Evolutionary conservation across 2,888 invertebrate species (phyloP).

Genomic region (Slavum lentiscoides): DNA sequence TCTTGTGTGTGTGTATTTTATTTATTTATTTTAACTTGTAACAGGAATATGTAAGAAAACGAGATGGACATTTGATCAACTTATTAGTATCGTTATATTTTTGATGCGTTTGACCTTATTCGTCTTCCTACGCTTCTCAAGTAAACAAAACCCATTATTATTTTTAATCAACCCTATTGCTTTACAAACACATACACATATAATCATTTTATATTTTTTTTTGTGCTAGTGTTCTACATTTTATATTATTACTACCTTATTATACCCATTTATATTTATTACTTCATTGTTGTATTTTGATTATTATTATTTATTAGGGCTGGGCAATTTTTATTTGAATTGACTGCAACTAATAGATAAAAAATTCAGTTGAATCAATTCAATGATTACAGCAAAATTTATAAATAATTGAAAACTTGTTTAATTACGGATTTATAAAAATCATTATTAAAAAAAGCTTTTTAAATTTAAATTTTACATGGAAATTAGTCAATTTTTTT

Average conservation of each 20-base stretch:
- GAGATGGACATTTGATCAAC: conserved; percentile 16
- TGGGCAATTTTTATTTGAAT: too few relatives aligned
- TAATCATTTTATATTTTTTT: background rate
- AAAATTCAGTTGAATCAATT: too few relatives aligned
- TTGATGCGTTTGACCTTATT: conserved; percentile 17
- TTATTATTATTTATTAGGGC: background rate
- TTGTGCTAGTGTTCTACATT: background rate
- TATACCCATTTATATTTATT: background rate
- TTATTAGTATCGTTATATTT: conserved; percentile 20
- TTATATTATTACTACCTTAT: background rate
- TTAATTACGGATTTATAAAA: background rate
- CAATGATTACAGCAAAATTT: too few relatives aligned
- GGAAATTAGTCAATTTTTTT: too few relatives aligned
- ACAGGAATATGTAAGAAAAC: conserved; percentile 45
- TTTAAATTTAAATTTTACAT: too few relatives aligned
- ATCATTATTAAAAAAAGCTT: background rate
- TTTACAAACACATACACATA: background rate
- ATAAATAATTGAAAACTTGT: too few relatives aligned
- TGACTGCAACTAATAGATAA: too few relatives aligned
- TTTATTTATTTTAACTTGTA: conserved; percentile 38
- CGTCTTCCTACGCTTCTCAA: conserved; percentile 34
- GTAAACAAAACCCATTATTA: conserved; percentile 25
- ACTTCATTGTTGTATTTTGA: background rate
- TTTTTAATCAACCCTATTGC: conserved; percentile 8
- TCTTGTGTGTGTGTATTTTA: background rate